Conservation (phyloP, 2,888 invertebrate genomes). For the Lomographa bimaculata region DNA sequence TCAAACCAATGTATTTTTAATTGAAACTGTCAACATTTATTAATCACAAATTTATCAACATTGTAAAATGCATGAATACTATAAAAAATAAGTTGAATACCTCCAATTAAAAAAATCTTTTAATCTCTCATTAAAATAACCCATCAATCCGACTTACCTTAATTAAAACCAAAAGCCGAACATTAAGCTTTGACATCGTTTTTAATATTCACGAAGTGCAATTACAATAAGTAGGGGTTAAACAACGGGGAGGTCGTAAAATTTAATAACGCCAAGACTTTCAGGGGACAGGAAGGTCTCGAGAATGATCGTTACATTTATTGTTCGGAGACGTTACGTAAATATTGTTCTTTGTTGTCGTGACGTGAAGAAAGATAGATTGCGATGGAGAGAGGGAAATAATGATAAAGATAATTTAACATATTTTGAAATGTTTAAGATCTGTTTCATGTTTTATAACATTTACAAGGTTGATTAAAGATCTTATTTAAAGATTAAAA, state of each 20-base stretch:
- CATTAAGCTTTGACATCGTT: conserved; percentile 33
- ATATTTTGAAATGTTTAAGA: too few relatives aligned
- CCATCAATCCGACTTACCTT: conserved; percentile 7
- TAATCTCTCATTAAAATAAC: too few relatives aligned
- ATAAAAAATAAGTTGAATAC: too few relatives aligned
- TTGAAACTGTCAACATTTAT: too few relatives aligned
- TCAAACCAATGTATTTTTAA: too few relatives aligned
- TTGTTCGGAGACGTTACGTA: conserved; percentile 20
- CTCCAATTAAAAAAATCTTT: too few relatives aligned
- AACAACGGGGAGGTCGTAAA: conserved; percentile 43
- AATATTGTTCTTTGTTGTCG: conserved; percentile 22
- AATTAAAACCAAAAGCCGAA: conserved; percentile 24
- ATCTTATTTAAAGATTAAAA: too few relatives aligned
- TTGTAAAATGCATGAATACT: too few relatives aligned
- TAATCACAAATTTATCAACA: too few relatives aligned
- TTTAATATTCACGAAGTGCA: conserved; percentile 51
- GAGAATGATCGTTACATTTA: conserved; percentile 23
- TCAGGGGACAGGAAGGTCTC: conserved; percentile 35
- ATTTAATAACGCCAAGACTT: conserved; percentile 47
- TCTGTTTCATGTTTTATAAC: too few relatives aligned
- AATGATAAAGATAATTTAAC: neutral
- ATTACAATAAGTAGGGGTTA: conserved; percentile 51
- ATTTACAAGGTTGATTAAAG: too few relatives aligned
- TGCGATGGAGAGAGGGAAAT: neutral
- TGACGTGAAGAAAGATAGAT: conserved; percentile 7